phyloP scores from a whole-genome alignment of 2,888 invertebrate genomes.

The Poecilus cupreus region DNA sequence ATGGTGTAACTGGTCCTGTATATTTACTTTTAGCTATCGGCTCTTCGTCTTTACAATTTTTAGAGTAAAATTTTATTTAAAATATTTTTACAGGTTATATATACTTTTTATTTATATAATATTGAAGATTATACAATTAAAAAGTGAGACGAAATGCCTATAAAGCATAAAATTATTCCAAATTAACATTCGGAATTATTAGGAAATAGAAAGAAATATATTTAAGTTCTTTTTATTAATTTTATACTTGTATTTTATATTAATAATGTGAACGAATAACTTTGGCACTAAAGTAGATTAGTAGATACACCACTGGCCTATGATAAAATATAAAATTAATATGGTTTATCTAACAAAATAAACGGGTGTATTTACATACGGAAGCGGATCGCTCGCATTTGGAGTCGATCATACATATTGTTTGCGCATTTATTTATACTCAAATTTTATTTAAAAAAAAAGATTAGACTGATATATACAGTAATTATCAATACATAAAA shows the following conservation, averaged over 20 bases:
- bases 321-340: constrained; percentile 25
- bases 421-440: constrained; percentile 57
- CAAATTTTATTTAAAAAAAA: constrained; percentile 52
- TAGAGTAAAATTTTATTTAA: not conserved
- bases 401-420: constrained; percentile 14
- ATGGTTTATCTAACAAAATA: constrained; percentile 58
- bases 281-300: constrained; percentile 30
- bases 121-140: not conserved
- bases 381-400: constrained; percentile 19
- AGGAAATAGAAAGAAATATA: not conserved
- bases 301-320: constrained; percentile 35
- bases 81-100: not conserved
- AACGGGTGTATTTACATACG: constrained; percentile 52
- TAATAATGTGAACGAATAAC: not conserved
- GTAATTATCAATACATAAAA: constrained; percentile 44
- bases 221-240: constrained; percentile 1
- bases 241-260: constrained; percentile 12
- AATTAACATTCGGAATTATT: not conserved
- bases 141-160: not conserved
- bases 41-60: not conserved
- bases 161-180: not conserved
- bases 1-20: constrained; percentile 7
- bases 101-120: too few species aligned
- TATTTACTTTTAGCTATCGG: not conserved
- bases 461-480: constrained; percentile 55